phyloP scores from a whole-genome alignment of 2,888 invertebrate species.

The Folsomia candida region DNA sequence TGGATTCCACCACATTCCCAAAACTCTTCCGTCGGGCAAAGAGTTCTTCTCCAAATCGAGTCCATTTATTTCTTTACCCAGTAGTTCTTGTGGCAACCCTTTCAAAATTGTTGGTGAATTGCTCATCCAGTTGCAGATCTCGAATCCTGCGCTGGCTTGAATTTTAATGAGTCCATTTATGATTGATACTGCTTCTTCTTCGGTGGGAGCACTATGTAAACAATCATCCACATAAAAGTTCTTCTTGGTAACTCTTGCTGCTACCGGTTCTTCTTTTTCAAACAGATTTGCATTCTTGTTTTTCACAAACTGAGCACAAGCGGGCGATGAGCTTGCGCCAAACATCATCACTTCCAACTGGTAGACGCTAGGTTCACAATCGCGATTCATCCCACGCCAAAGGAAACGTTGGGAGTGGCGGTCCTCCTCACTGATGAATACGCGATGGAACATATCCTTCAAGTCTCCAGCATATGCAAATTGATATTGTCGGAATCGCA shows the following conservation, averaged over 20 bases:
- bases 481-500: not conserved
- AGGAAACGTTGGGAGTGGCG: not conserved
- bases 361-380: not conserved
- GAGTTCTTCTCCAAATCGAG: not conserved
- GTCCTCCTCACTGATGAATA: not conserved
- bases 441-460: constrained; percentile 13
- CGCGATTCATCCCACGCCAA: not conserved
- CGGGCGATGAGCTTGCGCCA: constrained; percentile 9
- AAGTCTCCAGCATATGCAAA: constrained; percentile 3
- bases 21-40: not conserved
- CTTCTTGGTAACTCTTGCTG: not conserved
- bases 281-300: not conserved
- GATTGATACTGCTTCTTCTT: not conserved
- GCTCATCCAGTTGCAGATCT: not conserved
- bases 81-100: not conserved
- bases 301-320: not conserved
- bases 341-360: constrained; percentile 7
- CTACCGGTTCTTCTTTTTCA: not conserved
- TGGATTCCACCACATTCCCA: not conserved
- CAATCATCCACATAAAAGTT: not conserved
- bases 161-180: not conserved
- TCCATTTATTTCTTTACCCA: not conserved
- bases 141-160: not conserved
- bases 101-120: not conserved
- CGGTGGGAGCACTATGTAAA: not conserved